These are phyloP conservation scores for Platysteira castanea DNA, from an alignment of 2,113 vertebrate genomes.

Conservation along the genomic window DNA sequence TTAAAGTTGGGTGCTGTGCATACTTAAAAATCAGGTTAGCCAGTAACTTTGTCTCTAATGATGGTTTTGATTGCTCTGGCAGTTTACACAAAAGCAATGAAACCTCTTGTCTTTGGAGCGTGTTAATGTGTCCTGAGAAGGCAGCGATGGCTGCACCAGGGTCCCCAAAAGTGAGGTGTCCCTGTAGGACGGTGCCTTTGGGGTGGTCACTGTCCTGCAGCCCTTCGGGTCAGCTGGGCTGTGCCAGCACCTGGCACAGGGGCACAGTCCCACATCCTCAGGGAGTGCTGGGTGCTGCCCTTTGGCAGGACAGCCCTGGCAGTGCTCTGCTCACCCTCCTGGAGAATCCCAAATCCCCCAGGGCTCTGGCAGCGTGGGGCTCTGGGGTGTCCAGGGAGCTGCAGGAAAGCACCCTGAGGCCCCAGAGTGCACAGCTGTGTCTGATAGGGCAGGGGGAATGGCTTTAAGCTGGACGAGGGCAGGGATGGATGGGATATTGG, in stretches of 20 bases:
- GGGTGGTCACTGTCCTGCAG: neutral
- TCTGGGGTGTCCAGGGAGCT: neutral
- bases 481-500: accelerated
- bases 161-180: neutral
- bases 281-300: accelerated
- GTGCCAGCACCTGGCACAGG: neutral
- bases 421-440: neutral
- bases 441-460: neutral
- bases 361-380: neutral
- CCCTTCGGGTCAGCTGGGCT: neutral
- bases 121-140: neutral
- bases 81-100: neutral
- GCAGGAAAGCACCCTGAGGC: neutral
- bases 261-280: accelerated
- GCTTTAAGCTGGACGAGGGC: neutral
- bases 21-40: slow-evolving; percentile 12
- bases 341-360: neutral
- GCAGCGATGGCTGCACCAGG: accelerated
- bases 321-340: accelerated
- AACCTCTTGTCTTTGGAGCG: accelerated
- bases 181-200: neutral
- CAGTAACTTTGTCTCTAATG: neutral
- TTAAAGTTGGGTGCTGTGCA: neutral
- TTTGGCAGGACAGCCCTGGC: neutral
- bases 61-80: neutral